Conservation (phyloP, 2,113 vertebrate species). For the Hippotragus niger region DNA sequence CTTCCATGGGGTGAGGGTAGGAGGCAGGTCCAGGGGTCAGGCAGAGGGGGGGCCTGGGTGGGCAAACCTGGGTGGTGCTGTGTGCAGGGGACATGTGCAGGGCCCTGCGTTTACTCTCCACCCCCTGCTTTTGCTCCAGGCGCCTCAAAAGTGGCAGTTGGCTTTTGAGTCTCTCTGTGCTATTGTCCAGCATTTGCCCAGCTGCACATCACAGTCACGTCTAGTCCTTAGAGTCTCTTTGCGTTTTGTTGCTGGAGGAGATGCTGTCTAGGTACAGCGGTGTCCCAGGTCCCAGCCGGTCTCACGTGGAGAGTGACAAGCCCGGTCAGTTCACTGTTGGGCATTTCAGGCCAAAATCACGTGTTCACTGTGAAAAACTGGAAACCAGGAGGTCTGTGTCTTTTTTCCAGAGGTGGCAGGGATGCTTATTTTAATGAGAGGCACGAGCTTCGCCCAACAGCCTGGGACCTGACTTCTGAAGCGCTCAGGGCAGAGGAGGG, state of each 20-base stretch:
- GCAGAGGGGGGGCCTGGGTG: accelerated
- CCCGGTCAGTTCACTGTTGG: background rate
- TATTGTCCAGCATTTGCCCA: background rate
- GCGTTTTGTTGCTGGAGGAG: background rate
- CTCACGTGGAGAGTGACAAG: background rate
- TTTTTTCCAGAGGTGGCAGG: background rate
- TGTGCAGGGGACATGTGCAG: accelerated
- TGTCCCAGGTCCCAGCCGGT: background rate
- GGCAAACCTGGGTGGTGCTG: background rate
- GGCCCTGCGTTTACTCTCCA: background rate
- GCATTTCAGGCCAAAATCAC: background rate
- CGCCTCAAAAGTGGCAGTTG: background rate
- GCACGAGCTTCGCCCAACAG: background rate
- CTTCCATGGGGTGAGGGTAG: background rate
- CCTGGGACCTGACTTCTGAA: background rate
- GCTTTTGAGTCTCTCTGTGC: too few species aligned
- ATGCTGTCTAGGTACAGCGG: background rate
- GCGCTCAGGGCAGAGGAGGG: background rate
- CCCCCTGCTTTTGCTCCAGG: background rate
- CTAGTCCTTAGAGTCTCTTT: background rate
- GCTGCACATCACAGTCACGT: background rate
- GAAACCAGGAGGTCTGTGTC: background rate
- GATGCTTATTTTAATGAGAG: background rate
- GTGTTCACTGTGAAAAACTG: background rate
- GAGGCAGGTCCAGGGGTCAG: background rate